Base-by-base conservation (phyloP, 2,113 vertebrate species). In the Psittacula cyanocephala region DNA sequence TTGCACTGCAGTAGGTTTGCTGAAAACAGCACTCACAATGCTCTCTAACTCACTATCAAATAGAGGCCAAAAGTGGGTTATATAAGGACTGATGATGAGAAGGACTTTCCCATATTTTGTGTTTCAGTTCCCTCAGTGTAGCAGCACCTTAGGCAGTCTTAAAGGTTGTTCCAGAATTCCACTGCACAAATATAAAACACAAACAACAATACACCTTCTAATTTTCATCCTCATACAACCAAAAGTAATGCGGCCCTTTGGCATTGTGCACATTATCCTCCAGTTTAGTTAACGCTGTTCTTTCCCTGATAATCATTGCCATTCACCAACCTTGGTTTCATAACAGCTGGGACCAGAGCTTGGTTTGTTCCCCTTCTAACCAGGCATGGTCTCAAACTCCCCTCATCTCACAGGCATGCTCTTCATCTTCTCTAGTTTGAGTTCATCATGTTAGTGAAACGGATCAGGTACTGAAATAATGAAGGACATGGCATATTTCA, bases 341-440 rank as follows among this genome's bases (percentile, higher is more conserved):
- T 41, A n/a, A 70, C 27, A 22, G 18, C 11, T 13, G 13, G 23
- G 10, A 29, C n/a, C 10, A 69, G 10, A 84, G 19, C 6, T 81
- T 81, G 35, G 3, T 57, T 86, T 86, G 14, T 4, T 76, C 17
- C 17, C 17, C 31, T 67, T 49, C 28, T 49, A 7, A 7, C n/a
- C 1, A 1, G 27, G 18, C 35, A 24, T 6, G 20, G 39, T 31
- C 72, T 44, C 57, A 17, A 0, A 35, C 12, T 47, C 29, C 7
- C 7, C 8, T 70, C 27, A 50, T 29, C 47, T 39, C 60, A 46
- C 17, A 35, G 10, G 11, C 17, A 35, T 17, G 9, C 1, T 50
- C 49, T 72, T 8, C 15, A n/a, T 74, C 44, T 92, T 25, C 35
- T 69, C 8, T 74, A 70, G 44, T 70, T 29, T 53, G 39, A 64